phyloP scores from a whole-genome alignment of 2,888 invertebrate species.

The Trissoscelio sp. region DNA sequence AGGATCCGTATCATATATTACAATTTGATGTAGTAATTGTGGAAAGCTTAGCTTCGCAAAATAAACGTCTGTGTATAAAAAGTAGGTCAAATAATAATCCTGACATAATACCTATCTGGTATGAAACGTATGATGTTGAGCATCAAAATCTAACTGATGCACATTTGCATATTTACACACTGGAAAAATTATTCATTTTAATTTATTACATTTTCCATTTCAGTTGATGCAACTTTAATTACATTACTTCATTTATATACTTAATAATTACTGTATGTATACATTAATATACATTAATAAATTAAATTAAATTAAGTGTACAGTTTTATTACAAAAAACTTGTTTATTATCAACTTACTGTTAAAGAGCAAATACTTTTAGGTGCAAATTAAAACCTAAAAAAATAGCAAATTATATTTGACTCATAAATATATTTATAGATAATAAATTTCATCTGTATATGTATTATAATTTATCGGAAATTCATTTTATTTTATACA shows the following conservation, averaged over 20 bases:
- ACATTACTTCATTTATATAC: too few species aligned
- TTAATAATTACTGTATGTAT: too few species aligned
- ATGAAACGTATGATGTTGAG: not conserved
- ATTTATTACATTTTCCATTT: too few species aligned
- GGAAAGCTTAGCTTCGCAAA: conserved; percentile 20
- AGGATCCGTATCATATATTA: not conserved
- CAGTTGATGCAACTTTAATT: too few species aligned
- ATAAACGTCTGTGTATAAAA: conserved; percentile 3
- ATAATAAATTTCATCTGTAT: not conserved
- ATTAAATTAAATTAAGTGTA: too few species aligned
- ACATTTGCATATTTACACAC: not conserved
- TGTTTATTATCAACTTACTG: too few species aligned
- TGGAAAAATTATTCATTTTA: too few species aligned
- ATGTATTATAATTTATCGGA: conserved; percentile 3
- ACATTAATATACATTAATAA: too few species aligned
- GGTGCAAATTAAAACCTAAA: not conserved
- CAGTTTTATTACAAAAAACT: too few species aligned
- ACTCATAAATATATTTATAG: not conserved
- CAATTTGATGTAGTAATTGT: conserved; percentile 10
- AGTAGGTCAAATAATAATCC: conserved; percentile 25
- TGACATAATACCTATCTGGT: conserved; percentile 6
- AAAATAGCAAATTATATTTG: too few species aligned
- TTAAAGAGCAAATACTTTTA: too few species aligned
- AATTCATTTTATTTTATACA: conserved; percentile 1
- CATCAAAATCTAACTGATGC: not conserved